Conservation (phyloP, 2,888 invertebrate genomes). For the Lottia gigantea region DNA sequence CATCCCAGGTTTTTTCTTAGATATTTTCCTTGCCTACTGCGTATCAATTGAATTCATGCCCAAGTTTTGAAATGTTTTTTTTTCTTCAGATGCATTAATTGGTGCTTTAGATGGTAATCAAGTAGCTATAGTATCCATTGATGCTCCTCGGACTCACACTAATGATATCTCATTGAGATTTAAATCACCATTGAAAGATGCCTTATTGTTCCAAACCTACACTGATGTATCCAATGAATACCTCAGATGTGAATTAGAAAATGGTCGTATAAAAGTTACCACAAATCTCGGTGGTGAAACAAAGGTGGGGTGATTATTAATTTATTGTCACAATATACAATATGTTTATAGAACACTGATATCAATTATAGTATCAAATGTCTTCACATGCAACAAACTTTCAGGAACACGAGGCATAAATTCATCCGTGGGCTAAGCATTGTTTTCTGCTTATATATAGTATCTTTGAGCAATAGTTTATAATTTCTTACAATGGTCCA, state of each 20-base stretch:
- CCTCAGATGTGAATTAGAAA: constrained; percentile 53
- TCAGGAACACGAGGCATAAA: too few relatives aligned
- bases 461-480: too few relatives aligned
- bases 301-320: constrained; percentile 33
- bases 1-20: too few relatives aligned
- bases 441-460: too few relatives aligned
- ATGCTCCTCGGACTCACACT: constrained; percentile 49
- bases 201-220: constrained; percentile 60
- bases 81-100: constrained; percentile 59
- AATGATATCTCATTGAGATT: constrained; percentile 66
- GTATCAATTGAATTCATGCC: too few relatives aligned
- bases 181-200: constrained; percentile 54
- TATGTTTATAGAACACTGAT: too few relatives aligned
- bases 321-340: too few relatives aligned
- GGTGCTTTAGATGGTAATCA: constrained; percentile 55
- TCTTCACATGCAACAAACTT: too few relatives aligned
- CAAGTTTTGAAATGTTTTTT: background rate
- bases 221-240: constrained; percentile 44
- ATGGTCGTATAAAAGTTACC: constrained; percentile 53
- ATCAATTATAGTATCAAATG: too few relatives aligned
- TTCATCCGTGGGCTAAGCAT: too few relatives aligned
- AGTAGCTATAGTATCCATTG: constrained; percentile 19
- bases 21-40: too few relatives aligned
- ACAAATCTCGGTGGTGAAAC: constrained; percentile 50
- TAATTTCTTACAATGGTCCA: background rate